Evolutionary conservation across 2,797 vertebrate genomes (phyloP).

Genomic region (Austrolebias charrua): DNA sequence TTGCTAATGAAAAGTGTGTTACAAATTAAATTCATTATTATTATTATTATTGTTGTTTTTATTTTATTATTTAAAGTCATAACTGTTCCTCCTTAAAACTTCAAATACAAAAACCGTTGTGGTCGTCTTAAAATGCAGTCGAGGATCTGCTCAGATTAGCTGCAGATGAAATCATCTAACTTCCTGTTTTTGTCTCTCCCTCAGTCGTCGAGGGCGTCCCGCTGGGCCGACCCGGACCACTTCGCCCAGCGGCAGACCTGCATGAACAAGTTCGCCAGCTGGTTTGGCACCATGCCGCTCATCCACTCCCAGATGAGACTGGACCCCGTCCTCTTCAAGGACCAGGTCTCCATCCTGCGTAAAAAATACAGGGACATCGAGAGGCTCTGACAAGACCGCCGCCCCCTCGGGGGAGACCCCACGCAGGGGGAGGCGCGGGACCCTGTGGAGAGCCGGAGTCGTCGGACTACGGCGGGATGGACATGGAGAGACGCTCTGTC

Average conservation of each 20-base stretch:
- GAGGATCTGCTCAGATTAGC: too few species aligned
- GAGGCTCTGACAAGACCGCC: conserved; percentile 89
- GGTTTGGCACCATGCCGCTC: conserved; percentile 99
- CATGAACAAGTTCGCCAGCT: conserved; percentile 99
- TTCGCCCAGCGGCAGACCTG: conserved; percentile 98
- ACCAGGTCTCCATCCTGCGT: conserved; percentile 97
- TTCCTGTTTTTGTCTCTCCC: conserved; percentile 73
- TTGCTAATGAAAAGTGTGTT: too few species aligned
- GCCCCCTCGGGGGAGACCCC: conserved; percentile 71
- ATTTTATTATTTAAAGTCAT: too few species aligned
- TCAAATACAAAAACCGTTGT: too few species aligned
- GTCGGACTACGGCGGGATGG: conserved; percentile 52
- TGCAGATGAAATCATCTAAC: too few species aligned
- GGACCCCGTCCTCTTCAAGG: conserved; percentile 97
- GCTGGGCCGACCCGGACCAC: conserved; percentile 98
- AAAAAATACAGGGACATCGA: conserved; percentile 99
- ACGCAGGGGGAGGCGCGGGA: conserved; percentile 68
- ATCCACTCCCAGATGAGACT: conserved; percentile 98
- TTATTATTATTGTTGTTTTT: too few species aligned
- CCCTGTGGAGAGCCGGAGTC: conserved; percentile 59
- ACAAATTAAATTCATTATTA: too few species aligned
- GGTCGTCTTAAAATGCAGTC: too few species aligned
- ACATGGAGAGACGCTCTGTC: conserved; percentile 49
- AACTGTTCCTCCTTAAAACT: too few species aligned
- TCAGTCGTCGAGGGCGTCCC: conserved; percentile 84